Conservation (phyloP, 1,140 invertebrate genomes). For the Penaeus chinensis region DNA sequence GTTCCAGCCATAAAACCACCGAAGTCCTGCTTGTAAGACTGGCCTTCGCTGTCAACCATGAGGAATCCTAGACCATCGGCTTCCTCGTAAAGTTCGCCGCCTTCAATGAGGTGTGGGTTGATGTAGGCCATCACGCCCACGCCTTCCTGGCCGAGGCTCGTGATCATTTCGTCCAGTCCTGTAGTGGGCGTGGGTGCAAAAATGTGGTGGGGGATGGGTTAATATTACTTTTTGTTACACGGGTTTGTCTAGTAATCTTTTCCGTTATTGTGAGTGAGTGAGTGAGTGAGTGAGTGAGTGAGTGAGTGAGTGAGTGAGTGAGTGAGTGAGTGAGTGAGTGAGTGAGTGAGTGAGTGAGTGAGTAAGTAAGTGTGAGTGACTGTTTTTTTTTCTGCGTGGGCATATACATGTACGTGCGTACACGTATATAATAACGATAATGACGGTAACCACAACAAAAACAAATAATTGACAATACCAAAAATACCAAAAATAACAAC, state of each 20-base stretch:
- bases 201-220: too few relatives aligned
- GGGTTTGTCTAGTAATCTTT: too few relatives aligned
- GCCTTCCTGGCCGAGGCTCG: slow-evolving; percentile 64
- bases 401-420: background rate
- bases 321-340: too few relatives aligned
- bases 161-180: slow-evolving; percentile 66
- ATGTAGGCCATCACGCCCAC: slow-evolving; percentile 68
- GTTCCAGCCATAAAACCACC: slow-evolving; percentile 68
- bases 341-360: too few relatives aligned
- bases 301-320: too few relatives aligned
- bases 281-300: background rate
- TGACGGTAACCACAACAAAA: background rate
- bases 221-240: too few relatives aligned
- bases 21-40: slow-evolving; percentile 66
- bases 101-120: slow-evolving; percentile 68
- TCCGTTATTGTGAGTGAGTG: too few relatives aligned
- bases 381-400: too few relatives aligned
- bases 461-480: background rate
- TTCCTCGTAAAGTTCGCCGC: slow-evolving; percentile 66
- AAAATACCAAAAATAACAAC: background rate
- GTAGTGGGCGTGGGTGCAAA: background rate
- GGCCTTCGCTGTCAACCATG: slow-evolving; percentile 65
- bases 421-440: background rate
- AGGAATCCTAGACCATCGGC: slow-evolving; percentile 66
- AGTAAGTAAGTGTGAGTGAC: too few relatives aligned